Evolutionary conservation across 2,113 vertebrate species (phyloP).

Genomic region (Podocnemis expansa): DNA sequence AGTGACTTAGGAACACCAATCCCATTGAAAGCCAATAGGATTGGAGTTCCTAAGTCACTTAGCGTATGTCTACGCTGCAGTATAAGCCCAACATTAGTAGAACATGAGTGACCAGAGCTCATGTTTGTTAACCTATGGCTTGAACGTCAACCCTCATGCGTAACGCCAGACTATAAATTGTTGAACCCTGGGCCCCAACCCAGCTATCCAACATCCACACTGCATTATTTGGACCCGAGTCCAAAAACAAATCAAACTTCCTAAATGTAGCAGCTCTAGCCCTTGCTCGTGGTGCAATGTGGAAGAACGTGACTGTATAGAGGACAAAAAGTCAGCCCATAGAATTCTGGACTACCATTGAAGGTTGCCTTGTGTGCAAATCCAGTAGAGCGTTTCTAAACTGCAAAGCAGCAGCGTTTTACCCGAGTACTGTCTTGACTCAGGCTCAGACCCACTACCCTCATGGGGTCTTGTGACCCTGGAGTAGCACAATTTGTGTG

Average conservation of each 20-base stretch:
- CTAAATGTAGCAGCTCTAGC: background rate
- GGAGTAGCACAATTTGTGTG: background rate
- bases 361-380: background rate
- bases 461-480: background rate
- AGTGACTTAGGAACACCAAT: background rate
- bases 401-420: background rate
- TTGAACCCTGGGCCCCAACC: background rate
- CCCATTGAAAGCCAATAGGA: background rate
- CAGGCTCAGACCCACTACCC: background rate
- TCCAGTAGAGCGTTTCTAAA: background rate
- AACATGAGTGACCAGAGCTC: background rate
- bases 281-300: background rate
- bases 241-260: background rate
- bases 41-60: background rate
- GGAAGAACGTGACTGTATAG: background rate
- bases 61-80: background rate
- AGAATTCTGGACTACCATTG: background rate
- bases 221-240: background rate
- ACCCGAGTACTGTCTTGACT: background rate
- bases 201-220: no score
- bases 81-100: background rate
- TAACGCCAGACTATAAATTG: background rate
- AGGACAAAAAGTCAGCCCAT: background rate
- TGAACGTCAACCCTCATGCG: background rate
- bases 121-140: background rate